Conservation (phyloP, 2,888 invertebrate genomes). For the Branchipolynoe longqiensis region DNA sequence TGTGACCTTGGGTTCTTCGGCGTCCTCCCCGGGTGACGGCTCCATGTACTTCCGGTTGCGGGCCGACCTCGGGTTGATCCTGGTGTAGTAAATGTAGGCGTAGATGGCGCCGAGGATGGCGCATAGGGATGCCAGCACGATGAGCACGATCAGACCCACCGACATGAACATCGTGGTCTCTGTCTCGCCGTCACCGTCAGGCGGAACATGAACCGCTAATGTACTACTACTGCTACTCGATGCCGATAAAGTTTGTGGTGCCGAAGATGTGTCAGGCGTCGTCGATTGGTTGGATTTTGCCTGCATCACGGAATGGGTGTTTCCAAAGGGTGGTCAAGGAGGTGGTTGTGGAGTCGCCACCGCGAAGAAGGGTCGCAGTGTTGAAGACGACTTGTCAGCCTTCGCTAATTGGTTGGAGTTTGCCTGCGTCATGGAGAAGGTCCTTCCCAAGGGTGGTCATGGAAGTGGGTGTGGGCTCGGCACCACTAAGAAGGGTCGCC, state of each 20-base stretch:
- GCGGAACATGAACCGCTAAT: no score
- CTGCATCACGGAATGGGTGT: no score
- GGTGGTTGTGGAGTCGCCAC: no score
- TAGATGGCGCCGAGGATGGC: constrained; percentile 67
- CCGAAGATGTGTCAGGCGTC: no score
- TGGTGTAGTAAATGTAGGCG: constrained; percentile 68
- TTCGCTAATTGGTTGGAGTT: constrained; percentile 5
- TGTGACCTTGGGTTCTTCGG: constrained; percentile 51
- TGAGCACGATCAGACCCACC: constrained; percentile 65
- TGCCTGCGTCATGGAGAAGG: constrained; percentile 10
- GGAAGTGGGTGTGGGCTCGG: no score
- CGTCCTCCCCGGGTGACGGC: constrained; percentile 38
- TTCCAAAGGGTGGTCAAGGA: no score
- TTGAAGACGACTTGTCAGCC: neutral
- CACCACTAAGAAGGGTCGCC: no score
- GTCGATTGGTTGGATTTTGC: no score
- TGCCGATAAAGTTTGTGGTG: no score
- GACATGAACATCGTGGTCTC: constrained; percentile 56
- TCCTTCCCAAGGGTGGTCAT: no score
- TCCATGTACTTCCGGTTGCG: constrained; percentile 62
- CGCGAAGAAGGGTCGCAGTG: no score
- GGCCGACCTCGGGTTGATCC: constrained; percentile 65
- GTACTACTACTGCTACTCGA: no score
- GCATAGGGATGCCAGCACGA: constrained; percentile 66
- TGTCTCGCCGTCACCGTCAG: neutral